Conservation (phyloP, 2,888 invertebrate species). For the Bombylius discolor region DNA sequence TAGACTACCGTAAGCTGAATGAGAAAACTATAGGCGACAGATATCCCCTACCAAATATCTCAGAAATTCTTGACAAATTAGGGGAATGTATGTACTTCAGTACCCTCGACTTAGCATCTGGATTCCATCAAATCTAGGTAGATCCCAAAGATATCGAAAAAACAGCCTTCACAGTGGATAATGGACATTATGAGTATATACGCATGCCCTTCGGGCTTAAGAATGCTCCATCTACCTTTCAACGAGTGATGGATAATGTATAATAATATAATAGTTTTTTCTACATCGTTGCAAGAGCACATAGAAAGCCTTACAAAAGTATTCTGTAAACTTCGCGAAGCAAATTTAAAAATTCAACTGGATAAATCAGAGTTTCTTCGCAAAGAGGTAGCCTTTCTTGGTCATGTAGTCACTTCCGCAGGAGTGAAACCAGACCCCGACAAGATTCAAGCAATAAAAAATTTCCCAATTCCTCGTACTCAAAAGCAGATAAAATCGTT, state of each 20-base stretch:
- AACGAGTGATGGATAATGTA: conserved; percentile 7
- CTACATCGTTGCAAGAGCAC: conserved; percentile 4
- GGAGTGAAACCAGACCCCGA: neutral
- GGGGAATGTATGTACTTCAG: conserved; percentile 22
- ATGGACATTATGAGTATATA: conserved; percentile 21
- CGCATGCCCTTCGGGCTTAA: conserved; percentile 25
- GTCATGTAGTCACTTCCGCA: too few species aligned
- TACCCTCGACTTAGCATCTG: conserved; percentile 22
- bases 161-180: neutral
- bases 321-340: neutral
- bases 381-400: too few species aligned
- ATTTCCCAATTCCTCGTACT: too few species aligned
- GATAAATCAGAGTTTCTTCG: neutral
- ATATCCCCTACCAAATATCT: conserved; percentile 19
- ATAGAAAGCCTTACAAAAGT: conserved; percentile 1
- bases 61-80: conserved; percentile 23
- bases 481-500: too few species aligned
- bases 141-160: conserved; percentile 13
- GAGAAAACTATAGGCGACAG: conserved; percentile 15
- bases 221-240: conserved; percentile 7
- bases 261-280: conserved; percentile 3
- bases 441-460: conserved; percentile 3
- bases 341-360: conserved; percentile 5
- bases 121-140: conserved; percentile 26
- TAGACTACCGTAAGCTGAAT: conserved; percentile 18